Evolutionary conservation across 2,113 vertebrate genomes (phyloP), one percentile per base, ranked within the genome.

Genomic region (Larimichthys polyactis): DNA sequence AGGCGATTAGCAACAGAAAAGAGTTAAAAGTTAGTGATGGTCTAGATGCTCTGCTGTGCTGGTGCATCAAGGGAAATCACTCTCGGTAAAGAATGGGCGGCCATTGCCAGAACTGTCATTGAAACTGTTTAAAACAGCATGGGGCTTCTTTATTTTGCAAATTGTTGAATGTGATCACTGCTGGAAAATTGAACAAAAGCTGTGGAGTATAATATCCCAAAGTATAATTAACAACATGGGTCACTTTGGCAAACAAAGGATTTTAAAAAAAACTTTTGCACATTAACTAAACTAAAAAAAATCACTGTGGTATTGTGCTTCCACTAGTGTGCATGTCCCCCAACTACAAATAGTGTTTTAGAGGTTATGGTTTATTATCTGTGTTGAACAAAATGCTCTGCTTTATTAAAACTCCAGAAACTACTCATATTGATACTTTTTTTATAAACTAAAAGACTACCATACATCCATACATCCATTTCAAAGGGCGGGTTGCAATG

Each of bases 1-100:
- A 79, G 83, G 72, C 10, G 66, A 93, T 89, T 82, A 86, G 78
- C 1, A 27, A 71, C 79, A 71, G 32, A 72, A 49, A 29, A 49
- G 29, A 77, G 55, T 75, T n/a, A 60, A 87, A 87, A 81, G 48
- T 90, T 75, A 58, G 24, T 55, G 78, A 85, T 51, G 40, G 57
- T 73, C 17, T 19, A 11, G 71, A 84, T 75, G 64, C 73, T 82
- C 46, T 54, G 72, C 71, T 52, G 75, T 27, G 74, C 68, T 49
- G 55, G 15, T 66, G 27, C 75, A 62, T 64, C 17, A 10, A 52
- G 71, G 63, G 78, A 90, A 55, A 85, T 79, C 32, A 54, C 62
- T 88, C 64, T 19, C 46, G n/a, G 44, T 79, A 78, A 86, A 75
- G 65, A 83, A 90, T 76, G 63, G 57, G 48, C 57, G 70, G 52